Percentiles rank a stretch among this genome's conserved stretches.
Conservation (phyloP, 2,888 invertebrate species). For the Alcis repandata region DNA sequence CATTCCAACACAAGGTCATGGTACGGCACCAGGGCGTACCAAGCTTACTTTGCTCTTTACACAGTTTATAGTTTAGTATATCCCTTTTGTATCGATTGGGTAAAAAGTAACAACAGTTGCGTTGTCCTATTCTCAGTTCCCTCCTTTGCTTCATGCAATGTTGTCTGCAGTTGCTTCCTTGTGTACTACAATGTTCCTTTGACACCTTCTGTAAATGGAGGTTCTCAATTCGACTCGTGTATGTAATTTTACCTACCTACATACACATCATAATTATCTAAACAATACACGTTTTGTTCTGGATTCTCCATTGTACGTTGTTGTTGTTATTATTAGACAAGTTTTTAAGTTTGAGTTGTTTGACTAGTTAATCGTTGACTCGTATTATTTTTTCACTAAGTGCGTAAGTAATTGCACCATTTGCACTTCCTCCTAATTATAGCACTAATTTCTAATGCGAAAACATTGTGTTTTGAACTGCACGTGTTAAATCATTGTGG, state of each 20-base stretch:
- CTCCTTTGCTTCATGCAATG: slow-evolving; percentile 39
- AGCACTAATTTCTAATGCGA: slow-evolving; percentile 1
- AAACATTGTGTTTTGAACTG: slow-evolving; percentile 8
- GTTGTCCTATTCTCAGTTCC: slow-evolving; percentile 45
- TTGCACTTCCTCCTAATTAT: slow-evolving; percentile 7
- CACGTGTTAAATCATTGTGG: slow-evolving; percentile 9
- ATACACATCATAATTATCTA: not conserved
- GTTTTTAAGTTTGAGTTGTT: not conserved
- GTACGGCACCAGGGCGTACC: slow-evolving; percentile 83
- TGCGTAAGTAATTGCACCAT: not conserved
- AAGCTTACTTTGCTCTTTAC: slow-evolving; percentile 71
- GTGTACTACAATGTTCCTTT: slow-evolving; percentile 19
- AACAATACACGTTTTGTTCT: slow-evolving; percentile 6
- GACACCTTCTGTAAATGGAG: not conserved
- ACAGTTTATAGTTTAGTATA: slow-evolving; percentile 62
- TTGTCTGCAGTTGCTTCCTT: slow-evolving; percentile 37
- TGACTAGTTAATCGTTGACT: not conserved
- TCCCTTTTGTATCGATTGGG: slow-evolving; percentile 55
- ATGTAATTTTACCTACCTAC: slow-evolving; percentile 4
- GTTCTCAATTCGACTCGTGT: not conserved
- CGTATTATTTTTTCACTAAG: not conserved
- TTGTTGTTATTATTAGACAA: not conserved
- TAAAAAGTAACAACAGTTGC: slow-evolving; percentile 50
- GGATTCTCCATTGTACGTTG: not conserved
- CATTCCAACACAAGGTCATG: slow-evolving; percentile 76